These are phyloP conservation scores for Heptranchias perlo DNA, from an alignment of 2,113 vertebrate species.

Conservation along the genomic window DNA sequence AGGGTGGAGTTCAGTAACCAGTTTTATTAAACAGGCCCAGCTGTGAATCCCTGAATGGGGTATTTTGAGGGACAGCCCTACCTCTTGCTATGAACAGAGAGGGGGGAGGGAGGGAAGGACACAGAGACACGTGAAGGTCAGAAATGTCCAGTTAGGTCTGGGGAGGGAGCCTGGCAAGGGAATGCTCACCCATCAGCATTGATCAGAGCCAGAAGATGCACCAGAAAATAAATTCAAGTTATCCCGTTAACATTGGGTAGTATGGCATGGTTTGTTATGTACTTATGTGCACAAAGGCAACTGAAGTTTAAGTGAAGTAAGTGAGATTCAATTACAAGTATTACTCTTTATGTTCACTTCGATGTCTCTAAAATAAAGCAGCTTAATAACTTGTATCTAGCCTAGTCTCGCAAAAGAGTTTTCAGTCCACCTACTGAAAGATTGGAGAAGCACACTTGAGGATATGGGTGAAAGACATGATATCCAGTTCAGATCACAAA, in stretches of 20 bases:
- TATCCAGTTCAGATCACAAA: background rate
- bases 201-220: background rate
- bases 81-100: background rate
- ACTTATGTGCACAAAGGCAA: background rate
- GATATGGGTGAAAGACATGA: background rate
- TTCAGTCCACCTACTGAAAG: background rate
- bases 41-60: background rate
- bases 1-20: background rate
- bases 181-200: background rate
- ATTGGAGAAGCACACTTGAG: background rate
- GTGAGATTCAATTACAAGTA: too few relatives aligned
- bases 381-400: background rate
- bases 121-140: background rate
- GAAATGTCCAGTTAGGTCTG: background rate
- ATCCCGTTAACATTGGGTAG: background rate
- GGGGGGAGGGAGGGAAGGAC: background rate
- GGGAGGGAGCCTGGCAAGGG: background rate
- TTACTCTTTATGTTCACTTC: background rate
- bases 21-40: background rate
- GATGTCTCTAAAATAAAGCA: background rate
- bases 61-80: background rate
- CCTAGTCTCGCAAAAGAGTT: background rate
- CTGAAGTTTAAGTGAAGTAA: background rate
- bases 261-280: background rate
- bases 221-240: background rate